Conservation (phyloP, 2,888 invertebrate species). For the Heteromyza rotundicornis region DNA sequence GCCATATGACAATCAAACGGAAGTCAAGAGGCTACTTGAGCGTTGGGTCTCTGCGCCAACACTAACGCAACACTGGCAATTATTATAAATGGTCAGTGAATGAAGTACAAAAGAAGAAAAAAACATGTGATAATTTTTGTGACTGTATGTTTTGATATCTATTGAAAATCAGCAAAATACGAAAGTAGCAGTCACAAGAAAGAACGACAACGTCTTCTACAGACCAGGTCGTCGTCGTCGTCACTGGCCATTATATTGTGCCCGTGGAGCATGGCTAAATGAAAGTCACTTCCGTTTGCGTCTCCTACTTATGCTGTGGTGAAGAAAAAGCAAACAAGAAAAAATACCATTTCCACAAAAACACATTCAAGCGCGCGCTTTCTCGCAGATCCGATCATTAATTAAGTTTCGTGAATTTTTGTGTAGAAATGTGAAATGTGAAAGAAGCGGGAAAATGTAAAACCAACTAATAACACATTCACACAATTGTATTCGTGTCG, state of each 20-base stretch:
- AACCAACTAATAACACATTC: background rate
- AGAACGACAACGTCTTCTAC: background rate
- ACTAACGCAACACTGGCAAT: background rate
- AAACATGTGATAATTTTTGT: constrained; percentile 13
- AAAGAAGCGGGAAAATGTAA: background rate
- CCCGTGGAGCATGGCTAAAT: constrained; percentile 8
- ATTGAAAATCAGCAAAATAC: background rate
- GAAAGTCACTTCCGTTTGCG: constrained; percentile 18
- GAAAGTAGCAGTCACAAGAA: background rate
- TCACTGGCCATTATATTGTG: background rate
- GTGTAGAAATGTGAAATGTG: background rate
- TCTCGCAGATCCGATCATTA: constrained; percentile 3
- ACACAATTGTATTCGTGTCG: no score
- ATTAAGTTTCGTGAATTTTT: background rate
- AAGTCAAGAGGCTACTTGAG: background rate
- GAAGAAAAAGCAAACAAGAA: background rate
- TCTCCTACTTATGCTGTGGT: background rate
- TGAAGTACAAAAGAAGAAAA: background rate
- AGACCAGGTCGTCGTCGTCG: background rate
- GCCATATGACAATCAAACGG: background rate
- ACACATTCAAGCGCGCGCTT: background rate
- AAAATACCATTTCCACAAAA: background rate
- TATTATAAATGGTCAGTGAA: background rate
- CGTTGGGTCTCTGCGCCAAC: background rate
- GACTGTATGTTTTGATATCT: background rate